These are phyloP conservation scores for Urophycis tenuis DNA, from an alignment of 2,797 vertebrate species.

Conservation along the genomic window DNA sequence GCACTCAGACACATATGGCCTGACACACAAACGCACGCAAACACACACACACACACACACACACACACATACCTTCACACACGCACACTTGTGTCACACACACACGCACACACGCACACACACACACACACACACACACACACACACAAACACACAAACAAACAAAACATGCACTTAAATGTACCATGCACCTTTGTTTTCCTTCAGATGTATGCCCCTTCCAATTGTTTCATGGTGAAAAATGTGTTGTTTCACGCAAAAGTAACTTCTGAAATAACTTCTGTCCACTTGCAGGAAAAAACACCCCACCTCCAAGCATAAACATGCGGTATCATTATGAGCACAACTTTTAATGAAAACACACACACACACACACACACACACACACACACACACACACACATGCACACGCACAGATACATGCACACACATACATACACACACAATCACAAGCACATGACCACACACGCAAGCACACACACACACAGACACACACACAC, in stretches of 20 bases:
- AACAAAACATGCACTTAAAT: too few relatives aligned
- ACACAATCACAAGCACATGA: constrained; percentile 23
- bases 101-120: constrained; percentile 9
- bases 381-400: constrained; percentile 28
- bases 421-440: constrained; percentile 26
- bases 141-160: too few relatives aligned
- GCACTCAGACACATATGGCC: neutral
- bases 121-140: constrained; percentile 10
- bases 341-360: too few relatives aligned
- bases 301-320: too few relatives aligned
- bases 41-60: constrained; percentile 12
- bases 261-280: neutral
- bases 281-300: too few relatives aligned
- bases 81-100: neutral
- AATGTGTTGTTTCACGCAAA: too few relatives aligned
- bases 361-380: constrained; percentile 20
- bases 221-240: too few relatives aligned
- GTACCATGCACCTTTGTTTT: too few relatives aligned
- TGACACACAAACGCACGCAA: too few relatives aligned
- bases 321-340: constrained; percentile 6
- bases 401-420: neutral
- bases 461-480: constrained; percentile 11
- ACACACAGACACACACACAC: constrained; percentile 34
- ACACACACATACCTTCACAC: constrained; percentile 35
- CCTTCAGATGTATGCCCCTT: too few relatives aligned